Base-by-base conservation (phyloP, 2,113 vertebrate species). In the Spea multiplicata region DNA sequence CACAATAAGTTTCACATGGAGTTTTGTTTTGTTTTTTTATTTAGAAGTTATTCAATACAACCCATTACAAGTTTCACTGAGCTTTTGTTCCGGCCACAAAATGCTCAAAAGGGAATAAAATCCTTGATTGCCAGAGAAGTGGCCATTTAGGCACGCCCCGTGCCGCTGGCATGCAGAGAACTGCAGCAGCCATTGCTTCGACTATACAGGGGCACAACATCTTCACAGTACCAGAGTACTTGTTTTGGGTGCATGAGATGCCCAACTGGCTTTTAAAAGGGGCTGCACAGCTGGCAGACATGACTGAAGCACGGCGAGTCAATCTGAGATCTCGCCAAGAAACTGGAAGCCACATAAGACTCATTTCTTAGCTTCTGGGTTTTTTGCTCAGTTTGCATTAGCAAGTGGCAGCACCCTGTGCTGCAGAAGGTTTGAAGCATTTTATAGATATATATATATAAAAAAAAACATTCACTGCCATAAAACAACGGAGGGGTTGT, bases 371-470 rank as follows among this genome's bases (percentile, higher is more conserved):
- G 4, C 55, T 5, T 59, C 9, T 13, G 9, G 14, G 55, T 12
- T 5, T 0, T 13, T 4, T 59, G 10, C 14, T 59, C 55, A 59
- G 12, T 59, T 9, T 59, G 10, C 55, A 59, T 6, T 10, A 52
- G 6, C 50, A 7, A 52, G 50, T 52, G 6, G 6, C 50, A 6
- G 1, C 50, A 7, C 50, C 50, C 50, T 7, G 50, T 52, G 6
- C 50, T 92, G 90, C 88, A 87, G 90, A 89, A 96, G 97, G 96
- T 97, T 98, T 93, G 93, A 95, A 95, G 91, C 92, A 93, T 89
- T 90, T 90, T 92, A 92, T 91, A 93, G 91, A 92, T 45, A 83
- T 82, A 85, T 92, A 90, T 90, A 89, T 82, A 81, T 8, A 65
- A 75, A 66, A 59, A 7, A 12, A 6, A n/a, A 50, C 3, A 44